These are phyloP conservation scores for Otis tarda DNA, from an alignment of 2,113 vertebrate genomes.

Conservation along the genomic window DNA sequence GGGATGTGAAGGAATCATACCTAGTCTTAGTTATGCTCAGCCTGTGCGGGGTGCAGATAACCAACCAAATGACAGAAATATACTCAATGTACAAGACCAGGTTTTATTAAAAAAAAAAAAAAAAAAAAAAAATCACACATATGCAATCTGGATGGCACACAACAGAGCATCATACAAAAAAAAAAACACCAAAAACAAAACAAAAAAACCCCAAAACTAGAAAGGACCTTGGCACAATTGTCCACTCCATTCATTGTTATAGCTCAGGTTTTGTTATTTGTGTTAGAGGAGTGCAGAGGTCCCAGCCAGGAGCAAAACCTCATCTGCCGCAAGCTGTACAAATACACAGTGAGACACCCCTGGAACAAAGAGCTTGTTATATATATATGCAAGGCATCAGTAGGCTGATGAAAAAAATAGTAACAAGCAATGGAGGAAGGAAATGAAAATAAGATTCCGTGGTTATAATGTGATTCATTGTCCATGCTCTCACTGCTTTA, in stretches of 20 bases:
- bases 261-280: neutral
- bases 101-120: neutral
- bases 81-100: fast-evolving
- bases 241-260: neutral
- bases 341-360: neutral
- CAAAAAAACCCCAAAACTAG: neutral
- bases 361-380: neutral
- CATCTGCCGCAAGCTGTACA: neutral
- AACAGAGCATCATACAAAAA: neutral
- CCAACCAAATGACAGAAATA: neutral
- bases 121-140: neutral
- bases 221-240: neutral
- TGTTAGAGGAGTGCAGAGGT: neutral
- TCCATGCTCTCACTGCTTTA: neutral
- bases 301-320: neutral
- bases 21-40: neutral
- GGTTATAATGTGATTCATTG: neutral
- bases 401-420: neutral
- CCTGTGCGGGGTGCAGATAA: neutral
- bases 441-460: neutral
- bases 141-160: neutral
- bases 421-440: neutral
- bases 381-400: neutral
- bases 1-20: slow-evolving; percentile 31
- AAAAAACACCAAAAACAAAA: neutral